These are phyloP conservation scores for Notoglanidium macrostoma DNA, from an alignment of 2,797 vertebrate genomes.

Conservation along the genomic window DNA sequence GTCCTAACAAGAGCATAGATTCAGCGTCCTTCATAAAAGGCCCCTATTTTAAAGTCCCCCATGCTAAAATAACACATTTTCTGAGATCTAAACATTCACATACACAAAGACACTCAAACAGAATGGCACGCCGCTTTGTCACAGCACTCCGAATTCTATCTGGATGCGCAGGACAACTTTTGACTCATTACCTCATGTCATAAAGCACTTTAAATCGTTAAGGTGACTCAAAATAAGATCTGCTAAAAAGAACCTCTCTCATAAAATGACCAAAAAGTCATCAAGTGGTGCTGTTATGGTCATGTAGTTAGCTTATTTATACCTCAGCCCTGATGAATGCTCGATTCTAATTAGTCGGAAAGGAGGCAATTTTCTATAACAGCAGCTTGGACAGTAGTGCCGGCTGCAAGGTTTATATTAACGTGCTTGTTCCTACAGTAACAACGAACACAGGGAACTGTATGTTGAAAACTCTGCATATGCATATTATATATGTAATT, in stretches of 20 bases:
- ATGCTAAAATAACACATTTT: constrained; percentile 59
- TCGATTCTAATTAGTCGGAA: not conserved
- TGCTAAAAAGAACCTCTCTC: too few relatives aligned
- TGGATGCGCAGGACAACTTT: constrained; percentile 48
- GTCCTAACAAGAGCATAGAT: constrained; percentile 74
- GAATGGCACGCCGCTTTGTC: constrained; percentile 62
- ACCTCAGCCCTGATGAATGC: not conserved
- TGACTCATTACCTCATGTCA: constrained; percentile 35
- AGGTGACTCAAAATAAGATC: too few relatives aligned
- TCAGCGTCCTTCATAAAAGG: constrained; percentile 71
- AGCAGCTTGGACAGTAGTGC: not conserved
- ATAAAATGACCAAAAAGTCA: not conserved
- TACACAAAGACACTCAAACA: constrained; percentile 57
- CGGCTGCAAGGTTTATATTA: not conserved
- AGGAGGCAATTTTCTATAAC: not conserved
- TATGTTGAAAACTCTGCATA: not conserved
- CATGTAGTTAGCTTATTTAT: not conserved
- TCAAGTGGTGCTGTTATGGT: not conserved
- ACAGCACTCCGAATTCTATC: constrained; percentile 59
- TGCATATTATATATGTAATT: not conserved
- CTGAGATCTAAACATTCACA: constrained; percentile 46
- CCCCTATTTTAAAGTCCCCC: constrained; percentile 65
- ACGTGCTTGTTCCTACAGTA: not conserved
- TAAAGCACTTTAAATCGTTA: not conserved
- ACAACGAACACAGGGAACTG: not conserved